Percentiles rank a stretch among this genome's conserved stretches.
Evolutionary conservation across 2,888 invertebrate genomes (phyloP).

Genomic region (Nephrocerus scutellatus): DNA sequence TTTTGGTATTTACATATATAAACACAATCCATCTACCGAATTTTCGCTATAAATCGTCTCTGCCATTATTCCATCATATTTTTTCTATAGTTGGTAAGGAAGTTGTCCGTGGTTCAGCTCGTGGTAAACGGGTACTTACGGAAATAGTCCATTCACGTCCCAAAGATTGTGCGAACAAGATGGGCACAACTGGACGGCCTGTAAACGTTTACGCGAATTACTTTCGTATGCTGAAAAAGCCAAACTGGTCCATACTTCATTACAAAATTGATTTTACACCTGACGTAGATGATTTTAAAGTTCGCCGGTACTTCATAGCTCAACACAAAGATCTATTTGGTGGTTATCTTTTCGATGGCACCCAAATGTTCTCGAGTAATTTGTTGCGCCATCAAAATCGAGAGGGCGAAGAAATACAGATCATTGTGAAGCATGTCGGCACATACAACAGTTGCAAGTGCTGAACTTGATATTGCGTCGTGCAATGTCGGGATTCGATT

Average conservation of each 20-base stretch:
- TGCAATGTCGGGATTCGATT: constrained; percentile 48
- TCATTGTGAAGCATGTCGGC: constrained; percentile 54
- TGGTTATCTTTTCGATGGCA: constrained; percentile 67
- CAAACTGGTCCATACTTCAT: constrained; percentile 63
- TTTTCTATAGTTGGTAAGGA: constrained; percentile 14
- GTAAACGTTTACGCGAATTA: constrained; percentile 58
- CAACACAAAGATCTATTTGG: constrained; percentile 51
- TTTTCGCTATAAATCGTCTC: no score
- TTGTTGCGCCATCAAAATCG: constrained; percentile 53
- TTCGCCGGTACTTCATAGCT: constrained; percentile 55
- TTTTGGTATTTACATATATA: no score
- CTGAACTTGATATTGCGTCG: constrained; percentile 67
- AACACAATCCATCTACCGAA: no score
- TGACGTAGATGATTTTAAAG: constrained; percentile 57
- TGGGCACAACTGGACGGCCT: constrained; percentile 49
- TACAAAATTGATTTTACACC: constrained; percentile 67
- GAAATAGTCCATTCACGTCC: constrained; percentile 26
- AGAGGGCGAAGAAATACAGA: constrained; percentile 48
- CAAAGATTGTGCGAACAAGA: constrained; percentile 17
- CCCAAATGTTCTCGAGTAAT: constrained; percentile 57
- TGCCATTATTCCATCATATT: no score
- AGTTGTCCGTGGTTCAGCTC: constrained; percentile 21
- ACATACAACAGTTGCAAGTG: constrained; percentile 62
- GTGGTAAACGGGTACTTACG: constrained; percentile 22
- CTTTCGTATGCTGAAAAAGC: constrained; percentile 55